Evolutionary conservation across 1,140 invertebrate genomes (phyloP), one percentile per base, ranked within the genome.

Genomic region (Globodera rostochiensis): DNA sequence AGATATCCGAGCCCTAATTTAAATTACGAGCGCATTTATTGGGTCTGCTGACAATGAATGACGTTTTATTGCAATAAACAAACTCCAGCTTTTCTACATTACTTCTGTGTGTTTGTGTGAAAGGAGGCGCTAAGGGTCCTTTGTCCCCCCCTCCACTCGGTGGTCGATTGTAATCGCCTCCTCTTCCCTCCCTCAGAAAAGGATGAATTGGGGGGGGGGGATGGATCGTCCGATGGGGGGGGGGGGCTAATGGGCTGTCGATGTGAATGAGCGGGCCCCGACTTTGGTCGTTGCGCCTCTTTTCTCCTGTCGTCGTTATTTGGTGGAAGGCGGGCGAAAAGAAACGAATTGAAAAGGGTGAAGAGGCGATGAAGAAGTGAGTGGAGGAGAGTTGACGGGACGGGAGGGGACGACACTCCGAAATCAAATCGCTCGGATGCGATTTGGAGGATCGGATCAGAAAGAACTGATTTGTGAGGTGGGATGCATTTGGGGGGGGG

Each of bases 391-490:
- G 49, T 50, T 1, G 11, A 50, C 11, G 6, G 57, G 57, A 15
- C 2, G 57, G 15, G 57, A 19, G 11, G 57, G 57, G 15, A 19
- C 5, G 13, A 60, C 57, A 60, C 57, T 15, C 57, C 57, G 5
- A 60, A 60, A 60, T 36, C 57, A 13, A 13, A 60, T 60, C 57
- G 57, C 15, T 19, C 57, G 57, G 57, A 60, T 71, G 69, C 25
- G 21, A 47, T 36, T 71, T 71, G 69, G 69, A 47, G 25, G 25
- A 45, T 19, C 47, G n/a, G 46, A 77, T 77, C 60, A 60, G 49
- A 49, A 78, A 25, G 46, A 15, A 49, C 45, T 71, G 70, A 45
- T 66, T 25, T 60, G 21, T 78, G n/a, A n/a, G n/a, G n/a, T n/a
- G n/a, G n/a, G n/a, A n/a, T n/a, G n/a, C 15, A 25, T 78, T 45